phyloP scores from a whole-genome alignment of 2,797 vertebrate species.

The Podarcis lilfordi region DNA sequence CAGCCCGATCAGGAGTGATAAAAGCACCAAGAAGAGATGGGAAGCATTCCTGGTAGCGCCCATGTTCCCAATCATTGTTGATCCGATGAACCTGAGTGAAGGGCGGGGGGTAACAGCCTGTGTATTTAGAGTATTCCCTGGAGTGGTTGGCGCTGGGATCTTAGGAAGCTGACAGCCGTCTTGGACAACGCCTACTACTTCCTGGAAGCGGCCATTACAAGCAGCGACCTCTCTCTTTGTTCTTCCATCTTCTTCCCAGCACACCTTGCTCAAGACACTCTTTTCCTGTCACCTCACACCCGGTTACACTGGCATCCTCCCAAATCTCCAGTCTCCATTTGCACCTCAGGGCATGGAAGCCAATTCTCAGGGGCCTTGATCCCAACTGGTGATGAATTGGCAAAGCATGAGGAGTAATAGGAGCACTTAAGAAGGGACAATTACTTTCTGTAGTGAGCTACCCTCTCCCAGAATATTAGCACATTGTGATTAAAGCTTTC shows the following conservation, averaged over 20 bases:
- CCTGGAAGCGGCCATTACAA: too few relatives aligned
- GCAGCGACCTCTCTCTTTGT: too few relatives aligned
- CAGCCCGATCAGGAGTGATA: constrained; percentile 76
- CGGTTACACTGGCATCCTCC: too few relatives aligned
- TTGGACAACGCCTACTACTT: constrained; percentile 27
- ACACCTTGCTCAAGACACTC: too few relatives aligned
- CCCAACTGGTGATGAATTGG: neutral
- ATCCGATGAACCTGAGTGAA: constrained; percentile 14
- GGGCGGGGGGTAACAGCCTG: neutral
- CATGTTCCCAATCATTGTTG: constrained; percentile 77
- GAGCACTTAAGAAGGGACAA: neutral
- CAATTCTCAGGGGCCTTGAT: neutral
- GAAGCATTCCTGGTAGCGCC: constrained; percentile 60
- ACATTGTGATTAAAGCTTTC: neutral
- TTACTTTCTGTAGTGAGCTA: neutral
- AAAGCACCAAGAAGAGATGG: constrained; percentile 53
- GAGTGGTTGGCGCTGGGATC: neutral
- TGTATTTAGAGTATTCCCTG: neutral
- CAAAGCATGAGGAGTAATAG: neutral
- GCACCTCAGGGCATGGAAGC: too few relatives aligned
- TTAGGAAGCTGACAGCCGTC: neutral
- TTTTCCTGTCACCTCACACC: too few relatives aligned
- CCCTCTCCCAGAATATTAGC: neutral
- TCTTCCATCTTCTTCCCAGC: too few relatives aligned
- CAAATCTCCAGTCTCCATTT: too few relatives aligned